Conservation (phyloP, 1,140 invertebrate genomes). For the Steinernema feltiae region DNA sequence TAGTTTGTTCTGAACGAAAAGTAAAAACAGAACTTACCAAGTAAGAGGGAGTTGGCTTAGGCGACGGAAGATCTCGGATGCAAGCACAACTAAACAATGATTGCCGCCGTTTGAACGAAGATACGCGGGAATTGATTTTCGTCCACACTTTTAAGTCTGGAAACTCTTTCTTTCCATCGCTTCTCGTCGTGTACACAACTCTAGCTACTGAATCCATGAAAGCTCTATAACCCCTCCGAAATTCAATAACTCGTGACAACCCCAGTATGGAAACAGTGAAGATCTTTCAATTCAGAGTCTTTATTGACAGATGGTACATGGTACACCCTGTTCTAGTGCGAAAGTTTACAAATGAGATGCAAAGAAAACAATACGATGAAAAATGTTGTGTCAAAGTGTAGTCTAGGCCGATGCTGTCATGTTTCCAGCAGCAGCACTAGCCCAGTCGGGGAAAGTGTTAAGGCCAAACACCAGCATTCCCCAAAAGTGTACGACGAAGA, state of each 20-base stretch:
- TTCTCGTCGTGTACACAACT: neutral
- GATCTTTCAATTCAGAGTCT: neutral
- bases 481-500: conserved; percentile 3
- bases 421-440: neutral
- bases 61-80: neutral
- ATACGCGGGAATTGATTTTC: conserved; percentile 14
- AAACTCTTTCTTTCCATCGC: conserved; percentile 4
- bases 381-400: no score
- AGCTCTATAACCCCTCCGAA: neutral
- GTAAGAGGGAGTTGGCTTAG: neutral
- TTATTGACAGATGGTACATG: no score
- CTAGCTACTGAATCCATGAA: neutral
- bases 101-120: conserved; percentile 21
- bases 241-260: neutral
- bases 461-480: neutral
- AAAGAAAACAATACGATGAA: no score
- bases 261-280: neutral
- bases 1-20: neutral
- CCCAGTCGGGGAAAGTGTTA: neutral
- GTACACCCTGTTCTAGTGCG: no score
- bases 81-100: conserved; percentile 22
- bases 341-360: neutral
- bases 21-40: neutral
- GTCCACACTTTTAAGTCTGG: neutral
- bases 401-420: neutral